Evolutionary conservation across 2,888 invertebrate species (phyloP).

Genomic region (Thecophora atra): DNA sequence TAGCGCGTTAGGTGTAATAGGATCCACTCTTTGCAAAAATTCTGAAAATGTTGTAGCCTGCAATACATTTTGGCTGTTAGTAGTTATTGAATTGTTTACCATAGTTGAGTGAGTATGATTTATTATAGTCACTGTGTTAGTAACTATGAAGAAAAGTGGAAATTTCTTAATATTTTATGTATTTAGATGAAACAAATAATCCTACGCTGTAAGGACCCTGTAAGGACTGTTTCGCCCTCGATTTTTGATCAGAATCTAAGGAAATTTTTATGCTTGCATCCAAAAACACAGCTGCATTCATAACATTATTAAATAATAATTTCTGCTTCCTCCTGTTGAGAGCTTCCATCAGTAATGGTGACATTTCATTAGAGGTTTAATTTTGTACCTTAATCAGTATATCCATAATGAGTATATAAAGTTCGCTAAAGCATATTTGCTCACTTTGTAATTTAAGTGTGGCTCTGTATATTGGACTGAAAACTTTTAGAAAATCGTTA

Average conservation of each 20-base stretch:
- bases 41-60: too few species aligned
- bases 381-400: slow-evolving; percentile 36
- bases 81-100: too few species aligned
- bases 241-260: slow-evolving; percentile 37
- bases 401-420: slow-evolving; percentile 41
- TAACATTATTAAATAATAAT: slow-evolving; percentile 36
- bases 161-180: too few species aligned
- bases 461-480: slow-evolving; percentile 39
- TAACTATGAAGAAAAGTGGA: neutral
- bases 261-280: slow-evolving; percentile 41
- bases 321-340: slow-evolving; percentile 35
- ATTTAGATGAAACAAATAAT: too few species aligned
- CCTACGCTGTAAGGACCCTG: slow-evolving; percentile 38
- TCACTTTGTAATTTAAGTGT: slow-evolving; percentile 41
- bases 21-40: slow-evolving; percentile 40
- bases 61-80: too few species aligned
- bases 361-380: slow-evolving; percentile 34
- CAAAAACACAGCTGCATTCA: slow-evolving; percentile 42
- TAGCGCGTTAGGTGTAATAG: slow-evolving; percentile 11
- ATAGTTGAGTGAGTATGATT: too few species aligned
- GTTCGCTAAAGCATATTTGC: slow-evolving; percentile 42
- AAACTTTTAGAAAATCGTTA: slow-evolving; percentile 36
- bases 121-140: too few species aligned
- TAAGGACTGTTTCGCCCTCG: slow-evolving; percentile 39
- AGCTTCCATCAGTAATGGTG: slow-evolving; percentile 24